phyloP scores from a whole-genome alignment of 1,140 invertebrate species.

The Cydia strobilella region DNA sequence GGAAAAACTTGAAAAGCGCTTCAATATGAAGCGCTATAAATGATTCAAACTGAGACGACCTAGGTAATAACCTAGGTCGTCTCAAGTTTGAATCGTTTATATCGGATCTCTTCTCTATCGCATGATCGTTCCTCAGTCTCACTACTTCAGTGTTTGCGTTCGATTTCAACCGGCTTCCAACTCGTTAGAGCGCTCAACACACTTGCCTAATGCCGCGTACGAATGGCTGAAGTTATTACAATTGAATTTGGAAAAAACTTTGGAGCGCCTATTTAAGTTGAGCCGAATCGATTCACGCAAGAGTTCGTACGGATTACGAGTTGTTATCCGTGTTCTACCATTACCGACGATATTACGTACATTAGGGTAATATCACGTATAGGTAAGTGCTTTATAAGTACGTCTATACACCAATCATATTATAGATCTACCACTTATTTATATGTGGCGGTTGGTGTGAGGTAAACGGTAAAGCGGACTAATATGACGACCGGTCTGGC shows the following conservation, averaged over 20 bases:
- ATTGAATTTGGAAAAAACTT: slow-evolving; percentile 31
- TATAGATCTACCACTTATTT: neutral
- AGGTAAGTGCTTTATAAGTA: neutral
- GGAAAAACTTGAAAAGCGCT: too few species aligned
- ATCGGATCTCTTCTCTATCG: neutral
- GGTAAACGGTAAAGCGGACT: too few species aligned
- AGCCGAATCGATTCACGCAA: slow-evolving; percentile 4
- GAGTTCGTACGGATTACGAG: slow-evolving; percentile 9
- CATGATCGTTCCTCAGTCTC: slow-evolving; percentile 1
- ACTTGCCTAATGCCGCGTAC: slow-evolving; percentile 16
- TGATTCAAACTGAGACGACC: too few species aligned
- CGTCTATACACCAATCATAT: neutral
- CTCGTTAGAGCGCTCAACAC: slow-evolving; percentile 20
- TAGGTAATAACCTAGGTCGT: neutral
- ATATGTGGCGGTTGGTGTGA: too few species aligned
- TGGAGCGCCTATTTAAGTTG: slow-evolving; percentile 18
- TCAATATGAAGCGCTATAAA: too few species aligned
- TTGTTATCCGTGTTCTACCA: slow-evolving; percentile 25
- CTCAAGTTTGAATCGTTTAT: slow-evolving; percentile 3
- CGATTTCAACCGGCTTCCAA: slow-evolving; percentile 8
- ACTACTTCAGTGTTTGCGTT: slow-evolving; percentile 14
- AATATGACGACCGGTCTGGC: too few species aligned
- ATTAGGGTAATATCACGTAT: neutral
- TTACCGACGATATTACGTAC: neutral
- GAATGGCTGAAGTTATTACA: slow-evolving; percentile 27